Evolutionary conservation across 2,797 vertebrate genomes (phyloP), one percentile per base, ranked within the genome.

Genomic region (Chelmon rostratus): DNA sequence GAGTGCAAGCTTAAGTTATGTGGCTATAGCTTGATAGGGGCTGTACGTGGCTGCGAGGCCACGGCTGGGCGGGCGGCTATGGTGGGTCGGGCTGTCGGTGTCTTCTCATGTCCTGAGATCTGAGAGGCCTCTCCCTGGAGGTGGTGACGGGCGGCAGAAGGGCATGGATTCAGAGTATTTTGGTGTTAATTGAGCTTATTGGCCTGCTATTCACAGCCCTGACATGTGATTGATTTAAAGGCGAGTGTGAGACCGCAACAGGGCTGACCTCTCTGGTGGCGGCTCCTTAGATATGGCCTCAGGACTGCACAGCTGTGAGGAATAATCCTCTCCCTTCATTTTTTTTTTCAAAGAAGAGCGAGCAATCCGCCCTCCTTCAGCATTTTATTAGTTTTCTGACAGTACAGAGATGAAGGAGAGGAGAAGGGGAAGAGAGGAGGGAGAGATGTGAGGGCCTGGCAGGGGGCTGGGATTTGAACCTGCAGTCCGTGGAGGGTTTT

Each of bases 121-220:
- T 89, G 88, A 93, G 88, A 88, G 84, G 87, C 86, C 87, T 89
- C 78, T 69, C 89, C 82, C 84, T 15, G 72, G 82, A 93, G 90
- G 93, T 94, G 94, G 86, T 94, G 95, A 95, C 66, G 90, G 91
- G 78, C 64, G 72, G 84, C 91, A 91, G 88, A 93, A 93, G 92
- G 91, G 87, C 92, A 93, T 15, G 76, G 88, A 93, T 93, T 93
- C 90, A 44, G 88, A 93, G 90, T 89, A 94, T 93, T 94, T 94
- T 87, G 81, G 90, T 86, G 91, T 94, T 95, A 95, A 96, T 95
- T 94, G 93, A 95, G 86, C 92, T 94, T 92, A 95, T 94, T 94
- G 92, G 88, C 70, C 91, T 68, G 91, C 91, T 94, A 94, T 95
- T 95, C 91, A 91, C 92, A 92, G 90, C 91, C 91, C 80, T 79